A percentile compares a stretch with the other conserved stretches of the same genome.
Conservation (phyloP, 2,113 vertebrate species). For the Isichthys henryi region DNA sequence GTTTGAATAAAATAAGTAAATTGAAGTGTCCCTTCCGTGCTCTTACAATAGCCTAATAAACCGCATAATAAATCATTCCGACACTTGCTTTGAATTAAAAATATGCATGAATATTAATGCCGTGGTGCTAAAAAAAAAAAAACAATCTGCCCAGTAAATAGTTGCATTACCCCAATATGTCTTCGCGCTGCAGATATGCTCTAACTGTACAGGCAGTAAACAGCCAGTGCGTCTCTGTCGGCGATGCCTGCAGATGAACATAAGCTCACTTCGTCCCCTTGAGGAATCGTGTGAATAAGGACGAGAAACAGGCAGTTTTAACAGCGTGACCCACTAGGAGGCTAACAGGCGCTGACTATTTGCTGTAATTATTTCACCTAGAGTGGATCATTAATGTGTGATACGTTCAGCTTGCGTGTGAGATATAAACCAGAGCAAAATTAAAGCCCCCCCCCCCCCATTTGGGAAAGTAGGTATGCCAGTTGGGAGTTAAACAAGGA, state of each 20-base stretch:
- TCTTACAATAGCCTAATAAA: background rate
- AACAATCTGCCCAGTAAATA: background rate
- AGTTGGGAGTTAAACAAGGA: background rate
- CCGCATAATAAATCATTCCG: background rate
- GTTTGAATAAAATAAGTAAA: background rate
- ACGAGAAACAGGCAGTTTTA: background rate
- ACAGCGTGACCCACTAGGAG: background rate
- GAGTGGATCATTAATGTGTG: background rate
- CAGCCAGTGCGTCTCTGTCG: background rate
- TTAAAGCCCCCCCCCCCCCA: background rate
- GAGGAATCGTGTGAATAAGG: background rate
- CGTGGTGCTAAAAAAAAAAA: background rate
- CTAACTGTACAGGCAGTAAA: background rate
- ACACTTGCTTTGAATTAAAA: background rate
- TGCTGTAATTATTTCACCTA: background rate
- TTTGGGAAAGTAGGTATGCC: background rate
- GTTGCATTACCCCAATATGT: background rate
- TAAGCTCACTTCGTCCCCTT: background rate
- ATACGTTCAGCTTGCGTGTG: background rate
- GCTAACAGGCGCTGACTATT: background rate
- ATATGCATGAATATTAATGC: background rate
- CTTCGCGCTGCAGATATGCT: background rate
- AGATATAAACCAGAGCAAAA: background rate
- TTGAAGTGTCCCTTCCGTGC: background rate
- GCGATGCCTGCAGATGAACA: background rate